Evolutionary conservation across 2,113 vertebrate genomes (phyloP), one percentile per base, ranked within the genome.

Genomic region (Rhynchomys soricoides): DNA sequence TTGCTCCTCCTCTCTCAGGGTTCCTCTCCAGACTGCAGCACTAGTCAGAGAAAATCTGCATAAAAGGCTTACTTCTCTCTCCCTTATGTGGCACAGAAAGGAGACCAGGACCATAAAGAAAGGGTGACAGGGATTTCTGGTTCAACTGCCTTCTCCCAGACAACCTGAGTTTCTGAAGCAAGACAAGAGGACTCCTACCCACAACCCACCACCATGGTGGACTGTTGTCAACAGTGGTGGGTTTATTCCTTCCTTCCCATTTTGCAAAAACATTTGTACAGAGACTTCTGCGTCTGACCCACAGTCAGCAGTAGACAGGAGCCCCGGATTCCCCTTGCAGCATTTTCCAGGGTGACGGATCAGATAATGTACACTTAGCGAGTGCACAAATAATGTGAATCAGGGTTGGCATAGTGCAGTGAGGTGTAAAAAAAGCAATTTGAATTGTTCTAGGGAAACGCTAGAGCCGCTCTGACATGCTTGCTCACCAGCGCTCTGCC

Each of bases 391-490:
- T 98, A 98, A 98, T 97, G 97, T 95, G 98, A 98, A 98, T 98
- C 98, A 98, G 98, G 98, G 97, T 98, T 98, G 98, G 98, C 98
- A 98, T 97, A 71, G 97, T 98, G 98, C 98, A 98, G 98, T 70
- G 97, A 98, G 98, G 98, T 98, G 98, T 98, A 98, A 98, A 98
- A 98, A 98, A 98, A 97, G 98, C 98, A 98, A 98, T 98, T 98
- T 98, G 98, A 98, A 98, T 98, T 98, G 98, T 98, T 98, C 97
- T 95, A 86, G 97, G 98, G 55, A 98, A 98, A 98, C 50, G 97
- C 97, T 97, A 97, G 97, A 96, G 96, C 96, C 50, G 71, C 95
- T 81, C 2, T 96, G 97, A 85, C 75, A 98, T 93, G 97, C 98
- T 29, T 87, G 96, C 97, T 97, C 93, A 95, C 97, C 4, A n/a